These are phyloP conservation scores for Leptura quadrifasciata DNA, from an alignment of 2,888 invertebrate species.

Conservation along the genomic window DNA sequence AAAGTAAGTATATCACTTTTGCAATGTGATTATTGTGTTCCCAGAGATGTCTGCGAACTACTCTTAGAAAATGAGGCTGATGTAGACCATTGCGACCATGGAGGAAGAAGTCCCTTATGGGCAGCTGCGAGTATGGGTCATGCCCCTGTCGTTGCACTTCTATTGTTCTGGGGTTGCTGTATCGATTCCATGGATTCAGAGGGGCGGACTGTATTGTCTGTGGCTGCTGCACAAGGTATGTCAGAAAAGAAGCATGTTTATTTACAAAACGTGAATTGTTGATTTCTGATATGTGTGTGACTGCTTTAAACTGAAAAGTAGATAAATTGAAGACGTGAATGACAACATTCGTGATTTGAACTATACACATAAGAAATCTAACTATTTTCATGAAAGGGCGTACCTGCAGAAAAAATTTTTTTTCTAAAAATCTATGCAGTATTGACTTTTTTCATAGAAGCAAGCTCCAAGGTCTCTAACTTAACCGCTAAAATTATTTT, in stretches of 20 bases:
- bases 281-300: no score
- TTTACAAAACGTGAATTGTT: no score
- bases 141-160: conserved; percentile 87
- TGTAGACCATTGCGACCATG: conserved; percentile 89
- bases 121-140: conserved; percentile 96
- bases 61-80: conserved; percentile 94
- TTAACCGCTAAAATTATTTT: no score
- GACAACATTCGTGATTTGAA: no score
- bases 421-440: no score
- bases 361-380: no score
- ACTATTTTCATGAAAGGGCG: no score
- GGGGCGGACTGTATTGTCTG: conserved; percentile 91
- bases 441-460: no score
- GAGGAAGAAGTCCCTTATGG: conserved; percentile 91
- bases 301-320: no score
- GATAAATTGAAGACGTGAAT: no score
- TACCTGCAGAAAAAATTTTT: no score
- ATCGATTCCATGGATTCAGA: conserved; percentile 96
- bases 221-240: conserved; percentile 87
- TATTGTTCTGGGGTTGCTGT: conserved; percentile 96
- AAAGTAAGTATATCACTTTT: neutral
- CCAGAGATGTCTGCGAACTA: conserved; percentile 91
- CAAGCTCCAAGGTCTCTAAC: no score
- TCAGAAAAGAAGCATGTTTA: neutral
- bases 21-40: conserved; percentile 23